Evolutionary conservation across 2,888 invertebrate genomes (phyloP), one percentile per base, ranked within the genome.

Genomic region (Xanthia icteritia): DNA sequence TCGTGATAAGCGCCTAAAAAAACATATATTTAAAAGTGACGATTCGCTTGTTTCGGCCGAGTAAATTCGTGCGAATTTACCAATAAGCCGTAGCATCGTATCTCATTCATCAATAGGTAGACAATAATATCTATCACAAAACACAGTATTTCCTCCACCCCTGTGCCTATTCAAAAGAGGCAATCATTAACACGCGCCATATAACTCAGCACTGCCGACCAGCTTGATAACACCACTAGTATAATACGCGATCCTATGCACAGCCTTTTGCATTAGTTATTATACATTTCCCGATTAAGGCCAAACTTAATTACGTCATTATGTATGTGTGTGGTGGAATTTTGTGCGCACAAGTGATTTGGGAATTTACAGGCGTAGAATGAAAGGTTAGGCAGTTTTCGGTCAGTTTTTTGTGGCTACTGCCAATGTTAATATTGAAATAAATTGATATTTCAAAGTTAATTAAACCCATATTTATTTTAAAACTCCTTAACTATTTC

Each of bases 271-370:
- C 76, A 85, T 87, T 86, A 75, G 73, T 87, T 82, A 84, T 81
- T 73, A 77, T 80, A 85, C 85, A 87, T 83, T 85, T 83, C 74
- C 83, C 78, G 83, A 87, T 87, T 87, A 83, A 81, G 78, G 79
- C 71, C 83, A 76, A 86, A 86, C 82, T 86, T 89, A 89, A 86
- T 87, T 83, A 88, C 72, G 72, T 68, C 66, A 80, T 79, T 76
- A 76, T 27, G 36, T 64, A 13, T 48, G 39, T 58, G 65, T 54
- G 75, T 58, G 27, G 42, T 5, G 56, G 15, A n/a, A 60, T 76
- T 86, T 70, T 65, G 56, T 23, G 45, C 61, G 60, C 48, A 64
- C 42, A 58, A 65, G 56, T 76, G 54, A 60, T 72, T 71, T 56
- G 13, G 27, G 48, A 17, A 51, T 51, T 23, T 20, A 31, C 48